Evolutionary conservation across 2,797 vertebrate species (phyloP), one percentile per base, ranked within the genome.

Genomic region (Champsocephalus esox): DNA sequence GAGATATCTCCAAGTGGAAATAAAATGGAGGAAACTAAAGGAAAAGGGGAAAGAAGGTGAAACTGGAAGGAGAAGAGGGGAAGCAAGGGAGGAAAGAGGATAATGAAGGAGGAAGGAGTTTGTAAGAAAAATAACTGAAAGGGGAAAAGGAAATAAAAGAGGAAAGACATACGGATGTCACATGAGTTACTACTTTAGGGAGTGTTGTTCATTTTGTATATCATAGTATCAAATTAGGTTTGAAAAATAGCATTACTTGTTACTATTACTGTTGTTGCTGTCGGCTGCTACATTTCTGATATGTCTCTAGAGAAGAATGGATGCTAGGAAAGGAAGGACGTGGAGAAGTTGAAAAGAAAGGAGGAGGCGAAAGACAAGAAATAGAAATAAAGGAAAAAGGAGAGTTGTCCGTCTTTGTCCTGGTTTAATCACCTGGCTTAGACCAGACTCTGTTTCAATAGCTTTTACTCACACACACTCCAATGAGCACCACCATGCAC

Each of bases 371-470:
- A 64, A 11, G 38, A 0, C 21, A 13, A 9, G 1, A 3, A n/a
- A 21, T 24, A 38, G 14, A 41, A 4, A 12, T 5, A 11, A 44
- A 32, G 6, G 28, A 24, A 60, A 19, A 0, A 14, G 43, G 43
- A 28, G 56, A 13, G 2, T 19, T 28, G n/a, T 56, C 44, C 34
- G 44, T 63, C 65, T 46, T 2, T 62, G 21, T 63, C 32, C 21
- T 52, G 59, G 17, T 86, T 79, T 79, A 75, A 83, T 81, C 52
- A 68, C 51, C 4, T 59, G 24, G 32, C 44, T 61, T 8, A 46
- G 75, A 84, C 76, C 79, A 70, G 12, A 62, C 61, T 77, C 46
- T 55, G 68, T 73, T 76, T 68, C 66, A 76, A 66, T 46, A 62
- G 78, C 32, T 68, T 38, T 62, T 9, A 73, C 52, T 24, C 73